Evolutionary conservation across 2,113 vertebrate genomes (phyloP).

Genomic region (Engystomops pustulosus): DNA sequence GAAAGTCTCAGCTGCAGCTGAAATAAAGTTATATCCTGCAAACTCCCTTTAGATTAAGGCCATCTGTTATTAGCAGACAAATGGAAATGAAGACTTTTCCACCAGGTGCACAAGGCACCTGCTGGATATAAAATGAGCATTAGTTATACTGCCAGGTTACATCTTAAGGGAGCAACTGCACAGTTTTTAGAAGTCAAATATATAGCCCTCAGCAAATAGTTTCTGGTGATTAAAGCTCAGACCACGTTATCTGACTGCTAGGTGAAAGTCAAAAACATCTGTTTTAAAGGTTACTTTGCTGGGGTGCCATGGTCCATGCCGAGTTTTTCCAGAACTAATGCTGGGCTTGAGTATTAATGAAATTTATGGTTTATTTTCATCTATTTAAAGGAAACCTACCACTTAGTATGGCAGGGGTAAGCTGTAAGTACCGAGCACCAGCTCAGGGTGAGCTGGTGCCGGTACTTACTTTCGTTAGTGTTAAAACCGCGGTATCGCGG

Average conservation of each 20-base stretch:
- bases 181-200: slow-evolving; percentile 49
- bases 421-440: too few relatives aligned
- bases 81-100: slow-evolving; percentile 49
- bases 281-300: slow-evolving; percentile 27
- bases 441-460: too few relatives aligned
- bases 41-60: slow-evolving; percentile 48
- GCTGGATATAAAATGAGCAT: slow-evolving; percentile 41
- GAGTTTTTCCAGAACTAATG: not conserved
- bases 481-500: too few relatives aligned
- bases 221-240: slow-evolving; percentile 4
- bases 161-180: slow-evolving; percentile 54
- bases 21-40: slow-evolving; percentile 52
- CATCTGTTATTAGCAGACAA: slow-evolving; percentile 55
- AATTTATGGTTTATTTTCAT: slow-evolving; percentile 25
- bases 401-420: too few relatives aligned
- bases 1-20: slow-evolving; percentile 44
- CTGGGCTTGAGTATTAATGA: not conserved
- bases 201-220: slow-evolving; percentile 19
- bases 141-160: slow-evolving; percentile 53
- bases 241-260: not conserved
- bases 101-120: slow-evolving; percentile 47
- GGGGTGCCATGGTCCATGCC: not conserved
- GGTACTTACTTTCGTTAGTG: too few relatives aligned
- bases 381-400: too few relatives aligned
- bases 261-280: slow-evolving; percentile 18